Percentiles rank a stretch among this genome's conserved stretches.
phyloP scores from a whole-genome alignment of 2,888 invertebrate genomes.

The Carpatolechia fugitivella region DNA sequence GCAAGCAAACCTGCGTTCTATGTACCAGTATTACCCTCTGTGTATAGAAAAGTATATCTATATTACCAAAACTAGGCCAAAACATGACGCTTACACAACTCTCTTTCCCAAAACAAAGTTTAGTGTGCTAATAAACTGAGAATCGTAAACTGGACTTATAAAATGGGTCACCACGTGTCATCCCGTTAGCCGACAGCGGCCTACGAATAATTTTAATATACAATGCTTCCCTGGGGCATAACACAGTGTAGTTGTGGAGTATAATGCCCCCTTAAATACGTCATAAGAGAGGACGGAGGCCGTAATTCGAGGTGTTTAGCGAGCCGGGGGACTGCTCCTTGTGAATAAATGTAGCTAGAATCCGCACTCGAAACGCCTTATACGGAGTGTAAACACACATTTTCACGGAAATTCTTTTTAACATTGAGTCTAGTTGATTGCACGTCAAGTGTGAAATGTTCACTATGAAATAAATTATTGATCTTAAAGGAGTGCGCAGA shows the following conservation, averaged over 20 bases:
- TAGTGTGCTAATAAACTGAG: background rate
- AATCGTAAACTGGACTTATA: background rate
- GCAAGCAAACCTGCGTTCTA: too few relatives aligned
- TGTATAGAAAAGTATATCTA: too few relatives aligned
- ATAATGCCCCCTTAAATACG: slow-evolving; percentile 32
- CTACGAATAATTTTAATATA: slow-evolving; percentile 4
- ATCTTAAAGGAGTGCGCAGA: too few relatives aligned
- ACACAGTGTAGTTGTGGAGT: background rate
- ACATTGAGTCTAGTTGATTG: too few relatives aligned
- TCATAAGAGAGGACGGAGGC: slow-evolving; percentile 43
- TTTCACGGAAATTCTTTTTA: too few relatives aligned
- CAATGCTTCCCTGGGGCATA: background rate
- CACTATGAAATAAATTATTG: too few relatives aligned
- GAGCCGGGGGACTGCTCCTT: slow-evolving; percentile 37
- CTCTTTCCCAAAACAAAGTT: background rate
- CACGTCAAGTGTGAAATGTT: too few relatives aligned
- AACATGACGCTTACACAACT: background rate
- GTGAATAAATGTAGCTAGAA: slow-evolving; percentile 45
- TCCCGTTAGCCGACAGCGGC: background rate
- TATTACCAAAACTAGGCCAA: background rate
- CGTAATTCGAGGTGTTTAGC: slow-evolving; percentile 51
- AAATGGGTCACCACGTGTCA: background rate
- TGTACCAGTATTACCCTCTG: too few relatives aligned
- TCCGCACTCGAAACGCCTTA: background rate
- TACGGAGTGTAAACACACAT: too few relatives aligned